Evolutionary conservation across 2,797 vertebrate species (phyloP), one percentile per base, ranked within the genome.

Genomic region (Arrhamphus sclerolepis): DNA sequence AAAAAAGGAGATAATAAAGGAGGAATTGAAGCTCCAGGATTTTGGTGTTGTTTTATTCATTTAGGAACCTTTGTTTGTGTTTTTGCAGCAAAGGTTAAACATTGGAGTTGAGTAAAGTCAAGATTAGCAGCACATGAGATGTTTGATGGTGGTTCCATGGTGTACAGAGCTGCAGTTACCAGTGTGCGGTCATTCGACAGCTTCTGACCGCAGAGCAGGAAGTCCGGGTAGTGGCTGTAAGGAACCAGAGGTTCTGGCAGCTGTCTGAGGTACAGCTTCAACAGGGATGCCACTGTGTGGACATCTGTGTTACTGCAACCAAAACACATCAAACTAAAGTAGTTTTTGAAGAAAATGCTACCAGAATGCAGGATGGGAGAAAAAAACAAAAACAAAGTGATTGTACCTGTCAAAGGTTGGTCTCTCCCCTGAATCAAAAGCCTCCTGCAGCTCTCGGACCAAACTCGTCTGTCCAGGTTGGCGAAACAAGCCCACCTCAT

Each of bases 201-300:
- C 62, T 73, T 90, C 73, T 90, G 87, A 16, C 59, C 87, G 28
- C 93, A 93, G 34, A 89, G 50, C 29, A 94, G 88, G 74, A 94
- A 93, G 63, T 90, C 83, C 53, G 92, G 87, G 81, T 93, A 93
- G 31, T 72, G 72, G 10, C 79, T 84, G 76, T 91, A 91, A n/a
- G 93, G 93, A 49, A 94, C 87, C 75, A 94, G 70, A 1, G 93
- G 93, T 77, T 94, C 93, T 0, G 93, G 93, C 59, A 94, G 83
- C 81, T 92, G 92, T 56, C 93, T 70, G 71, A 94, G 90, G 80
- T 94, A 94, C 14, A 93, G 89, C 77, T 93, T 94, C 66, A 94
- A 77, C 67, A 94, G 80, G 3, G 93, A 94, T 1, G 93, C 93
- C 80, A 94, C 93, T 1, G 93, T 93, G 81, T 94, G 93, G 69